Evolutionary conservation across 2,888 invertebrate species (phyloP).

Genomic region (Philonicus albiceps): DNA sequence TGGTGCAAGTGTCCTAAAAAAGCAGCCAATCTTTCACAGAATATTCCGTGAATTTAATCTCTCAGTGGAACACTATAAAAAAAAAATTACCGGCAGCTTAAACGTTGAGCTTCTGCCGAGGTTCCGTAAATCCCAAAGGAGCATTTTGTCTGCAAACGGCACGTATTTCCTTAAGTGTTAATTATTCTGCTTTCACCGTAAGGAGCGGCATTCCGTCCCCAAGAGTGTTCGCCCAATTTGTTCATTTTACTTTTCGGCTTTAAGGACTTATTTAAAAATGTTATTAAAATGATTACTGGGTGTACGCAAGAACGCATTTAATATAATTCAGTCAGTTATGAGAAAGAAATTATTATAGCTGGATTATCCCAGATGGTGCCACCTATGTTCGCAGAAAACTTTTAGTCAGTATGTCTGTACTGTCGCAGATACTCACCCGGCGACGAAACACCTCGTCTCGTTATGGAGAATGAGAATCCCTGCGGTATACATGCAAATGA

Average conservation of each 20-base stretch:
- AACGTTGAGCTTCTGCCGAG: background rate
- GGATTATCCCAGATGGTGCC: background rate
- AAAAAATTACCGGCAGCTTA: background rate
- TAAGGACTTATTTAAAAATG: background rate
- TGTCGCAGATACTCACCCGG: background rate
- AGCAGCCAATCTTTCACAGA: background rate
- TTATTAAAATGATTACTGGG: background rate
- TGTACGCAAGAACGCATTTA: background rate
- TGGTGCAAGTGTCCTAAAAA: background rate
- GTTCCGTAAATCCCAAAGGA: background rate
- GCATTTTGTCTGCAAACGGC: background rate
- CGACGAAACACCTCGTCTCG: background rate
- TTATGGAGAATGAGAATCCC: background rate
- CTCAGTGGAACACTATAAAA: background rate
- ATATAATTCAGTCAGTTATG: background rate
- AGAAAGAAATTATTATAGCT: background rate
- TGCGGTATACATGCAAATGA: conserved; percentile 30
- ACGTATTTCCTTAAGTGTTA: background rate
- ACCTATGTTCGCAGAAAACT: background rate
- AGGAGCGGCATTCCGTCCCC: background rate
- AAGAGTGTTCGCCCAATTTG: background rate
- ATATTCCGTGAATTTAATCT: background rate
- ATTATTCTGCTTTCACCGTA: background rate
- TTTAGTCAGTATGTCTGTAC: conserved; percentile 9
- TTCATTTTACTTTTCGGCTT: background rate